Percentiles rank a stretch among this genome's conserved stretches.
Conservation (phyloP, 2,113 vertebrate genomes). For the Macrotus californicus region DNA sequence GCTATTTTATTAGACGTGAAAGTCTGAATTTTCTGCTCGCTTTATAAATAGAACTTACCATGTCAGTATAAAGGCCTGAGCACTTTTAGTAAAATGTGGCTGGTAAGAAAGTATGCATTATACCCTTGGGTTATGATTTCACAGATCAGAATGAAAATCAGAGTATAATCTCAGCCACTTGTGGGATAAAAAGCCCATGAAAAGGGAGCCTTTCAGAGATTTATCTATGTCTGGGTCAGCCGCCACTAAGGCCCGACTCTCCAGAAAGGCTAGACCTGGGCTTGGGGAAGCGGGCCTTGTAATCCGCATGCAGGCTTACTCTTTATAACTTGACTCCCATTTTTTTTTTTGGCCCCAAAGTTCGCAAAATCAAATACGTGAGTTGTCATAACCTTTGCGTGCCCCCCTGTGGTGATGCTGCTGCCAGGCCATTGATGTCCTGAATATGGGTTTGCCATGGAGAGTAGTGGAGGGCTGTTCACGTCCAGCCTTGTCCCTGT, state of each 20-base stretch:
- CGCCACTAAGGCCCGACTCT: background rate
- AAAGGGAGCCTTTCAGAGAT: background rate
- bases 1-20: background rate
- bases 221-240: conserved; percentile 28
- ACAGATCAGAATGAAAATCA: background rate
- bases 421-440: background rate
- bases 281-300: background rate
- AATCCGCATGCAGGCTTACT: background rate
- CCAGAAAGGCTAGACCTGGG: conserved; percentile 8
- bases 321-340: background rate
- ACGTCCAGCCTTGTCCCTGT: background rate
- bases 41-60: background rate
- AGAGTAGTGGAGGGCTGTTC: background rate
- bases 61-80: background rate
- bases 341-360: conserved; percentile 29
- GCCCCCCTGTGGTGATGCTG: background rate
- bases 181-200: background rate
- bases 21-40: background rate
- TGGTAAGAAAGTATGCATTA: background rate
- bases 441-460: background rate
- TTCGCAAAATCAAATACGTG: conserved; percentile 2
- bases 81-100: background rate
- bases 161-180: background rate
- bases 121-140: background rate
- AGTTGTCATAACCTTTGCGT: background rate